Percentiles rank a stretch among this genome's conserved stretches.
Conservation (phyloP, 2,797 vertebrate species). For the Tapirus indicus region DNA sequence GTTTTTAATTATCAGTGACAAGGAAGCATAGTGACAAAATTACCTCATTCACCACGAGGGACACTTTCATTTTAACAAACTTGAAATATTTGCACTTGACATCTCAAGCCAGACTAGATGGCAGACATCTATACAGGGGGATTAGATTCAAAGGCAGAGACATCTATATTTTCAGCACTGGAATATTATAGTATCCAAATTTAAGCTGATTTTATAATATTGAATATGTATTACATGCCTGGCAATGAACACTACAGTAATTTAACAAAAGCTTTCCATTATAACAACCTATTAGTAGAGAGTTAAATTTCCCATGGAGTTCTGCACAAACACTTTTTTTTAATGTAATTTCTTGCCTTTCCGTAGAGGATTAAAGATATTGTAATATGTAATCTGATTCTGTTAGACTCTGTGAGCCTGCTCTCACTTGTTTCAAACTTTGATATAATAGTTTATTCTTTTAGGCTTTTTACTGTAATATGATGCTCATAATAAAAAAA, state of each 20-base stretch:
- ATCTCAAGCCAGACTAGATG: background rate
- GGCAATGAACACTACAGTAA: background rate
- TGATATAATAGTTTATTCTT: background rate
- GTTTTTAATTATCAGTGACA: constrained; percentile 36
- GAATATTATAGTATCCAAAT: background rate
- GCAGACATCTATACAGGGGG: background rate
- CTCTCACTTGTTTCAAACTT: constrained; percentile 9
- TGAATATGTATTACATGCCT: background rate
- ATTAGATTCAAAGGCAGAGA: background rate
- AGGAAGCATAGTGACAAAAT: constrained; percentile 1
- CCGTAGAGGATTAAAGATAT: constrained; percentile 29
- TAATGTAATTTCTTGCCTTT: background rate
- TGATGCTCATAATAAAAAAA: background rate
- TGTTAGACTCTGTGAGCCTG: background rate
- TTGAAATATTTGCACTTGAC: background rate
- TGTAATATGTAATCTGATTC: background rate
- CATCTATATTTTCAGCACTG: background rate
- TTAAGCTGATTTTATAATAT: constrained; percentile 32
- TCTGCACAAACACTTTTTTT: background rate
- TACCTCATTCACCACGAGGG: background rate
- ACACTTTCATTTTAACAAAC: constrained; percentile 42
- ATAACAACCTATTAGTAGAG: background rate
- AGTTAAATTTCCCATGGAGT: constrained; percentile 26
- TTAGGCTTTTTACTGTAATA: background rate
- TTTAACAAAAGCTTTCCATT: constrained; percentile 27